A percentile compares a stretch with the other conserved stretches of the same genome.
Evolutionary conservation across 2,888 invertebrate genomes (phyloP).

Genomic region (Tachina lurida): DNA sequence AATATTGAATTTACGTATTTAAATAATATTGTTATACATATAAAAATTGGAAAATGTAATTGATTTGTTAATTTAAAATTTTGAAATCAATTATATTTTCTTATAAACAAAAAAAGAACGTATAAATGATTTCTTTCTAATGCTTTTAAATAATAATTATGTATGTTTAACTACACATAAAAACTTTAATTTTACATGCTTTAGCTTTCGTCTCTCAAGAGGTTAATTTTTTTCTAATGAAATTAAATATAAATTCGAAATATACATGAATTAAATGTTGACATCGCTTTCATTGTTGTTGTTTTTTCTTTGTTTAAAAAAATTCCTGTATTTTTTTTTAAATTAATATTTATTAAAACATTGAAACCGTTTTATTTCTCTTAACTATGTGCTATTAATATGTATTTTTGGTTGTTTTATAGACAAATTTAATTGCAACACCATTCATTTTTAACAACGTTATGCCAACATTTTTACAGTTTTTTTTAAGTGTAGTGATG

Average conservation of each 20-base stretch:
- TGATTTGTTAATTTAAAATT: neutral
- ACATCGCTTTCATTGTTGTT: slow-evolving; percentile 80
- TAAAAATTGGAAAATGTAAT: neutral
- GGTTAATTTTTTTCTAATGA: slow-evolving; percentile 1
- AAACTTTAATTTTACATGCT: slow-evolving; percentile 38
- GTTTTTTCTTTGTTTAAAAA: slow-evolving; percentile 67
- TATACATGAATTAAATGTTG: slow-evolving; percentile 81
- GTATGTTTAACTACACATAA: slow-evolving; percentile 4
- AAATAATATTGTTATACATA: neutral
- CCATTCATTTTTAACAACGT: slow-evolving; percentile 73
- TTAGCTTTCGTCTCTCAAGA: neutral
- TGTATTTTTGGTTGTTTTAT: slow-evolving; percentile 36
- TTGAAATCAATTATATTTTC: slow-evolving; percentile 71
- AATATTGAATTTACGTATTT: slow-evolving; percentile 4
- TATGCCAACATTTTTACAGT: slow-evolving; percentile 82
- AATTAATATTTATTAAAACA: slow-evolving; percentile 49
- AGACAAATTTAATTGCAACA: slow-evolving; percentile 62
- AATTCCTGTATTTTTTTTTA: slow-evolving; percentile 72
- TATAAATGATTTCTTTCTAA: neutral
- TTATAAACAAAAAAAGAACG: neutral
- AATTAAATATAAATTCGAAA: slow-evolving; percentile 27
- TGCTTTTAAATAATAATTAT: slow-evolving; percentile 31
- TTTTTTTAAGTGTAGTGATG: slow-evolving; percentile 64
- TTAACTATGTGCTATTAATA: slow-evolving; percentile 45
- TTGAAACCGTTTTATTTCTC: slow-evolving; percentile 64